Conservation (phyloP, 2,888 invertebrate genomes). For the Caenorhabditis afra region DNA sequence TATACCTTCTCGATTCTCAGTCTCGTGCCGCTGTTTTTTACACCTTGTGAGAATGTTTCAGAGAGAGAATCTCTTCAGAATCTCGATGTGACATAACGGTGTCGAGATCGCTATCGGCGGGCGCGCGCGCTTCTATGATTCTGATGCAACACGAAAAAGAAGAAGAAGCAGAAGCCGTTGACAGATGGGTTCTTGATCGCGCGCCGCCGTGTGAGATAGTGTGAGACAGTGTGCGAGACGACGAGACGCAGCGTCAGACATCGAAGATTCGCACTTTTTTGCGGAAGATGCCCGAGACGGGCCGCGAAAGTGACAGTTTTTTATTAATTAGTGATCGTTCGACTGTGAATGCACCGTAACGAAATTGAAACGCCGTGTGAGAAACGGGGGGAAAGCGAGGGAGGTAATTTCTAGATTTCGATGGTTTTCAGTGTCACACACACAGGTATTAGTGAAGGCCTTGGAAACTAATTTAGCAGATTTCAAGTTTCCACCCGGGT, state of each 20-base stretch:
- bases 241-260: slow-evolving; percentile 31
- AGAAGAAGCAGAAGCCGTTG: no score
- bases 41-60: no score
- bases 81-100: slow-evolving; percentile 31
- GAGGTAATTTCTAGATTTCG: slow-evolving; percentile 30
- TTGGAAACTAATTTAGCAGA: no score
- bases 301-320: slow-evolving; percentile 30
- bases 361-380: neutral
- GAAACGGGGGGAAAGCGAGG: neutral
- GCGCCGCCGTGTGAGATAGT: slow-evolving; percentile 25
- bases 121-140: no score
- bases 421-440: no score
- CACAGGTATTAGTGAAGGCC: no score
- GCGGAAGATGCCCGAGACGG: neutral
- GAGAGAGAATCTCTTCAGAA: neutral
- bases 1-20: no score
- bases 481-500: no score
- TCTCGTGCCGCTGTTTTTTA: no score
- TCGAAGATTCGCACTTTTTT: slow-evolving; percentile 32
- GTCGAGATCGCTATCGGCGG: slow-evolving; percentile 49
- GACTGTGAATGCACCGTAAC: neutral
- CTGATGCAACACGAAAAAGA: slow-evolving; percentile 1
- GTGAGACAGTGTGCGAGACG: slow-evolving; percentile 1
- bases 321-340: slow-evolving; percentile 56
- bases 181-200: no score